Conservation (phyloP, 2,113 vertebrate genomes). For the Hymenochirus boettgeri region DNA sequence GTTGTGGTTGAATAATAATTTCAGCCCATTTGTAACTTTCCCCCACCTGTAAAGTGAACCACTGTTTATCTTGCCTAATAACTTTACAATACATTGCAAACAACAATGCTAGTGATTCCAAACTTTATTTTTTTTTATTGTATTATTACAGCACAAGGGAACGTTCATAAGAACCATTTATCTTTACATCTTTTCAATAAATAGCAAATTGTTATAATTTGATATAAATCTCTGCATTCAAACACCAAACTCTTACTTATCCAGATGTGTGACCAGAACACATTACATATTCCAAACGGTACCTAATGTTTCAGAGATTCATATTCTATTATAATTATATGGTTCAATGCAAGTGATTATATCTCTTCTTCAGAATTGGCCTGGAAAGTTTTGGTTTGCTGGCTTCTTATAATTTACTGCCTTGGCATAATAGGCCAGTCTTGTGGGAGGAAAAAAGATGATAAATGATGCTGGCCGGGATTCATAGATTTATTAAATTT, state of each 20-base stretch:
- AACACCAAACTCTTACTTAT: slow-evolving; percentile 65
- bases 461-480: slow-evolving; percentile 93
- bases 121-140: too few relatives aligned
- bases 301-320: slow-evolving; percentile 94
- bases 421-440: slow-evolving; percentile 85
- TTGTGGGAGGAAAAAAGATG: slow-evolving; percentile 88
- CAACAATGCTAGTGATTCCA: too few relatives aligned
- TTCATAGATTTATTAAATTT: slow-evolving; percentile 98
- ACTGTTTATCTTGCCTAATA: too few relatives aligned
- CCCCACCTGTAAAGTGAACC: too few relatives aligned
- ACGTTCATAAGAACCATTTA: too few relatives aligned
- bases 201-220: slow-evolving; percentile 60
- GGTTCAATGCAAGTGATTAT: slow-evolving; percentile 98
- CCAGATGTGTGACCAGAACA: slow-evolving; percentile 63
- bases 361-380: slow-evolving; percentile 88
- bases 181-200: slow-evolving; percentile 66
- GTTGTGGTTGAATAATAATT: too few relatives aligned
- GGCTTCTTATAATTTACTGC: slow-evolving; percentile 87
- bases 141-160: too few relatives aligned
- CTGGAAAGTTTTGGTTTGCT: slow-evolving; percentile 88
- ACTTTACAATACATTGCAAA: too few relatives aligned
- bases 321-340: slow-evolving; percentile 97
- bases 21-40: too few relatives aligned
- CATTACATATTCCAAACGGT: slow-evolving; percentile 91
- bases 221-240: slow-evolving; percentile 61